These are phyloP conservation scores for Sabatieria punctata DNA, from an alignment of 2,888 invertebrate species.

Conservation along the genomic window DNA sequence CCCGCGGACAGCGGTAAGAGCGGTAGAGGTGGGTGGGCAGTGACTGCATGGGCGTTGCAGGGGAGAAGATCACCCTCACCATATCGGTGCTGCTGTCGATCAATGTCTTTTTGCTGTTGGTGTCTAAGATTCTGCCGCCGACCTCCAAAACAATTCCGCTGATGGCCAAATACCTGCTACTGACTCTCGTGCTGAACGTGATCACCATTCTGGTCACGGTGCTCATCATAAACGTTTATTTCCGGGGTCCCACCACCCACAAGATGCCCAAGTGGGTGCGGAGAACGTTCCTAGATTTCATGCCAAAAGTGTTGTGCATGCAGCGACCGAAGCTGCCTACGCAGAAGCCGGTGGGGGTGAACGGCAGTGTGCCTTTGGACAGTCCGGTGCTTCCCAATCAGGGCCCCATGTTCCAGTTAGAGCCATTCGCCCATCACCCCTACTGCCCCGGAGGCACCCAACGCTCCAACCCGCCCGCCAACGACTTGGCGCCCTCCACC, in stretches of 20 bases:
- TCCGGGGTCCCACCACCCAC: slow-evolving; percentile 87
- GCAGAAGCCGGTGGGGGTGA: too few relatives aligned
- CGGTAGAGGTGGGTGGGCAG: too few relatives aligned
- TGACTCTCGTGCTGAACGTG: slow-evolving; percentile 99
- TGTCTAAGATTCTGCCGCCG: slow-evolving; percentile 96
- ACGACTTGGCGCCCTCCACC: neutral
- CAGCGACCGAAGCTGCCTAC: slow-evolving; percentile 63
- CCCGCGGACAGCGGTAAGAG: too few relatives aligned
- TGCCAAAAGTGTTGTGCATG: slow-evolving; percentile 83
- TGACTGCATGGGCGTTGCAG: too few relatives aligned
- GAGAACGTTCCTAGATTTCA: slow-evolving; percentile 76
- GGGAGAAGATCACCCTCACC: slow-evolving; percentile 41
- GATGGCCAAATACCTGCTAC: slow-evolving; percentile 70
- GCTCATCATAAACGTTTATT: slow-evolving; percentile 98
- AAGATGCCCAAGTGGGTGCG: slow-evolving; percentile 93
- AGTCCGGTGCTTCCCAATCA: too few relatives aligned
- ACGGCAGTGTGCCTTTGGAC: too few relatives aligned
- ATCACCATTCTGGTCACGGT: slow-evolving; percentile 97
- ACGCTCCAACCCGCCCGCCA: too few relatives aligned
- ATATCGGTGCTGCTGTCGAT: slow-evolving; percentile 97
- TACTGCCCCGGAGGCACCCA: slow-evolving; percentile 8
- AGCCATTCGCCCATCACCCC: slow-evolving; percentile 14
- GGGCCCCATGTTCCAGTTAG: neutral
- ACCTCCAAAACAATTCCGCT: slow-evolving; percentile 85
- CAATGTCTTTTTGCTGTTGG: slow-evolving; percentile 93